Conservation (phyloP, 2,888 invertebrate species). For the Macrophya annulata region DNA sequence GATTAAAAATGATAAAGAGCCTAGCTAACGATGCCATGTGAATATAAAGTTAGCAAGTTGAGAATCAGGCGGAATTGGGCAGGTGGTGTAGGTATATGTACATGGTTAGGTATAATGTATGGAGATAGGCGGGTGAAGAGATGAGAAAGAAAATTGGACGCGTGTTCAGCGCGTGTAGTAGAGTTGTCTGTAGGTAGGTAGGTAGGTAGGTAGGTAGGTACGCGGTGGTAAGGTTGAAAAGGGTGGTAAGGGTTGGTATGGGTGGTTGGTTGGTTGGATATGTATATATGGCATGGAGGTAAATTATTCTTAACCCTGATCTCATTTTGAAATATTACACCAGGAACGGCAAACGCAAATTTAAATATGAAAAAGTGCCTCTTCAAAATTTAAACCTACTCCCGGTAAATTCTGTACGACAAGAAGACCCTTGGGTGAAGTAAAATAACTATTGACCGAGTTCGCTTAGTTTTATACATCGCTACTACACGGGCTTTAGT, state of each 20-base stretch:
- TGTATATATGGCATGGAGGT: background rate
- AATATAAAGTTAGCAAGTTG: background rate
- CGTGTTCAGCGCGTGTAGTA: conserved; percentile 13
- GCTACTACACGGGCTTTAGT: conserved; percentile 19
- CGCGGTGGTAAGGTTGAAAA: background rate
- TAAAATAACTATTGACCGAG: conserved; percentile 62
- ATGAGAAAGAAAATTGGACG: conserved; percentile 37
- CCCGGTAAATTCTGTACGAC: conserved; percentile 60
- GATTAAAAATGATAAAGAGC: background rate
- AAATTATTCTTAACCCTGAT: conserved; percentile 52
- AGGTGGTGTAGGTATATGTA: background rate
- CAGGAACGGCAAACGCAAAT: conserved; percentile 60
- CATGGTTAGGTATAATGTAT: conserved; percentile 10
- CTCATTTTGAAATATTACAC: conserved; percentile 53
- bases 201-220: background rate
- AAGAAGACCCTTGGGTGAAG: conserved; percentile 48
- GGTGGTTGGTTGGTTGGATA: no score
- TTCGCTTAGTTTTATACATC: conserved; percentile 55
- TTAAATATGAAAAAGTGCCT: conserved; percentile 70
- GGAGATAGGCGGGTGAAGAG: conserved; percentile 2
- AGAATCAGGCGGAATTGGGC: background rate
- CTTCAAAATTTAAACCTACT: conserved; percentile 70
- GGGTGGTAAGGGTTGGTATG: no score
- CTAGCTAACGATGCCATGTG: background rate
- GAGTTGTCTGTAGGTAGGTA: conserved; percentile 18